Conservation (phyloP, 2,797 vertebrate genomes). For the Gouania willdenowi region DNA sequence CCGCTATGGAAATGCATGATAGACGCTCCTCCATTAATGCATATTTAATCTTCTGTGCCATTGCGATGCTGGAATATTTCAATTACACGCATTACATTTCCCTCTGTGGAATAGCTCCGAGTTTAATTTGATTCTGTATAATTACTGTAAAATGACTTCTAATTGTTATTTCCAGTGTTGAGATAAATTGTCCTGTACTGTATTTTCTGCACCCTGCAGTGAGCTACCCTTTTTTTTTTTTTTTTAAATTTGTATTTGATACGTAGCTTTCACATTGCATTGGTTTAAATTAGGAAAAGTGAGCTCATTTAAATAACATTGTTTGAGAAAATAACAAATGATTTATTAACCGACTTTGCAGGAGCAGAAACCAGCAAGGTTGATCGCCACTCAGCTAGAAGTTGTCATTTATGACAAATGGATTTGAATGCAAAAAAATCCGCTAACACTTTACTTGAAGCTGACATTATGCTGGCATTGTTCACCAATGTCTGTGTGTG, state of each 20-base stretch:
- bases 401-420: too few species aligned
- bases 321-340: conserved; percentile 29
- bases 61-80: conserved; percentile 68
- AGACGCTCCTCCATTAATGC: conserved; percentile 57
- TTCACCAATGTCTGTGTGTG: too few species aligned
- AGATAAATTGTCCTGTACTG: conserved; percentile 50
- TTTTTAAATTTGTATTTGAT: conserved; percentile 22
- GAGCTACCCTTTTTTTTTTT: conserved; percentile 41
- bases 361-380: conserved; percentile 7
- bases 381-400: too few species aligned
- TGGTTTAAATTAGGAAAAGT: conserved; percentile 36
- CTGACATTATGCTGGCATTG: too few species aligned
- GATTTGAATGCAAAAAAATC: too few species aligned
- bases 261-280: conserved; percentile 20
- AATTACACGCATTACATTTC: conserved; percentile 66
- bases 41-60: conserved; percentile 71
- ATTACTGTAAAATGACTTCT: conserved; percentile 70
- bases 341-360: conserved; percentile 42
- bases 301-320: conserved; percentile 36
- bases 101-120: conserved; percentile 53
- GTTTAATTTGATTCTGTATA: conserved; percentile 66
- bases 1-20: conserved; percentile 44
- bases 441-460: too few species aligned
- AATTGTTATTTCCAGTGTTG: conserved; percentile 57
- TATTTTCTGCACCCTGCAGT: conserved; percentile 23